A percentile compares a stretch with the other conserved stretches of the same genome.
phyloP scores from a whole-genome alignment of 2,888 invertebrate genomes.

The Acrobasis consociella region DNA sequence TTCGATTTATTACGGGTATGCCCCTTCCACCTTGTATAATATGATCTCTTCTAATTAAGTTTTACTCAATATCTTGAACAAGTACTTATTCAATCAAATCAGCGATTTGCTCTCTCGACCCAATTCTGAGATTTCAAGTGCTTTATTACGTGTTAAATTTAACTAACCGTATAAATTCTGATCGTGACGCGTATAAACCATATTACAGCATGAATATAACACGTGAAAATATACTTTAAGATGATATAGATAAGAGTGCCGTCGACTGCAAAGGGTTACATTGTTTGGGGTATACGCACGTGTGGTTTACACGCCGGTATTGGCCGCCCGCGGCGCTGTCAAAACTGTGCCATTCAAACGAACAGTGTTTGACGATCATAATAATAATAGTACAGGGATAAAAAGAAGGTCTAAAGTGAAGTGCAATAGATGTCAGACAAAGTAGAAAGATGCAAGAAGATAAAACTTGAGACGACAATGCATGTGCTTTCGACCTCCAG shows the following conservation, averaged over 20 bases:
- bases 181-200: conserved; percentile 30
- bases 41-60: too few species aligned
- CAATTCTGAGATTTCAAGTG: conserved; percentile 40
- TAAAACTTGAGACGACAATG: too few species aligned
- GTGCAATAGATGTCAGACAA: too few species aligned
- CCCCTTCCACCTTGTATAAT: too few species aligned
- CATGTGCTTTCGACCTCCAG: too few species aligned
- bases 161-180: conserved; percentile 50
- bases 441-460: too few species aligned
- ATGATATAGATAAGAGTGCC: conserved; percentile 12
- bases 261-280: conserved; percentile 24
- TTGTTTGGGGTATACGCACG: conserved; percentile 36
- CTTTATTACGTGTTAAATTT: conserved; percentile 48
- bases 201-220: conserved; percentile 2
- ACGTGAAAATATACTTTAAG: not conserved
- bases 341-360: conserved; percentile 43
- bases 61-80: too few species aligned
- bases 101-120: conserved; percentile 27
- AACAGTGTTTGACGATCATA: not conserved
- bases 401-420: too few species aligned
- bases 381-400: too few species aligned
- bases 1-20: too few species aligned
- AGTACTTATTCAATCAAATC: conserved; percentile 3
- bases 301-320: conserved; percentile 39
- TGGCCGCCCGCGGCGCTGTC: conserved; percentile 47